Evolutionary conservation across 1,140 invertebrate genomes (phyloP).

Genomic region (Drosophila bocqueti): DNA sequence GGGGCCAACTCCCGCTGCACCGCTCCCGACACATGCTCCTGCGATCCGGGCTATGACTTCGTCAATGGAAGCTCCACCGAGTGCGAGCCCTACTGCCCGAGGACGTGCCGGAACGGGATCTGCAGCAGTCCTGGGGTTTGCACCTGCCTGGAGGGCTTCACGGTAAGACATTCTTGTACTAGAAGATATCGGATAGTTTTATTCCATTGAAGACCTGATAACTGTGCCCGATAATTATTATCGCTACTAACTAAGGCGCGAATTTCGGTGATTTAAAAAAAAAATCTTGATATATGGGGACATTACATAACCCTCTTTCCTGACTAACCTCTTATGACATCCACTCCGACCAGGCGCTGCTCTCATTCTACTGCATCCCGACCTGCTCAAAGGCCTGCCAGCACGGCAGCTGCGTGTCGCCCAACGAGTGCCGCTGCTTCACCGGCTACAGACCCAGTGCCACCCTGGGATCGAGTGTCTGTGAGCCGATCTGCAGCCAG

Average conservation of each 20-base stretch:
- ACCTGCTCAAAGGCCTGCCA: constrained; percentile 83
- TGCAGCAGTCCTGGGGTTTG: constrained; percentile 86
- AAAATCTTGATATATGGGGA: too few species aligned
- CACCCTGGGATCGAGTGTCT: constrained; percentile 72
- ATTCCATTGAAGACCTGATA: not conserved
- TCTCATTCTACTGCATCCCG: constrained; percentile 83
- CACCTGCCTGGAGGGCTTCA: constrained; percentile 88
- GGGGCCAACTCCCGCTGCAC: constrained; percentile 86
- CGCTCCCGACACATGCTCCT: constrained; percentile 87
- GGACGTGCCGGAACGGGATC: constrained; percentile 84
- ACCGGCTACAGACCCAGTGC: constrained; percentile 64
- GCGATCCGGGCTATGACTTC: constrained; percentile 87
- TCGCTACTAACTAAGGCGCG: too few species aligned
- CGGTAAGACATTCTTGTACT: not conserved
- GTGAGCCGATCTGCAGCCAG: constrained; percentile 74
- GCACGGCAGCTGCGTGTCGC: constrained; percentile 73
- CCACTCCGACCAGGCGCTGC: constrained; percentile 38
- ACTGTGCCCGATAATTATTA: too few species aligned
- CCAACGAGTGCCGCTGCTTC: constrained; percentile 75
- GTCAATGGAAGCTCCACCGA: constrained; percentile 67
- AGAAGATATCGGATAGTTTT: not conserved
- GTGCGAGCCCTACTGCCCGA: constrained; percentile 68
- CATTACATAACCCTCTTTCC: not conserved
- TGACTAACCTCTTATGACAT: not conserved
- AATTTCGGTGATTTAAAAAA: too few species aligned